A percentile compares a stretch with the other conserved stretches of the same genome.
Evolutionary conservation across 2,888 invertebrate species (phyloP).

Genomic region (Rapana venosa): DNA sequence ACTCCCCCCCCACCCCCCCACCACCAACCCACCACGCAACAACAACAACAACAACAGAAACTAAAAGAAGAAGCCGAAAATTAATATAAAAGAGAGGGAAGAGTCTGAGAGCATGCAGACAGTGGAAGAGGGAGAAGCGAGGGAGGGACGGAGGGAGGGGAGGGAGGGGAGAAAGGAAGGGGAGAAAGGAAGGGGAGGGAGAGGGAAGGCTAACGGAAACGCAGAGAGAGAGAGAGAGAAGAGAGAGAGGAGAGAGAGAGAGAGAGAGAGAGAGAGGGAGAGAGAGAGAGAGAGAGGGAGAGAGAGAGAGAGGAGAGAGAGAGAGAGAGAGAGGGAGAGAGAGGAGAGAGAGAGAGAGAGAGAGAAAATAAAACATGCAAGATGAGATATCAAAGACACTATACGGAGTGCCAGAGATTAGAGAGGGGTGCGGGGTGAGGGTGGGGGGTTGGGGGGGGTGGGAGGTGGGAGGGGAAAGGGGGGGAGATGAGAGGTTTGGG

Average conservation of each 20-base stretch:
- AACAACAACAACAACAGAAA: too few species aligned
- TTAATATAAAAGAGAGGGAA: too few species aligned
- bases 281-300: not conserved
- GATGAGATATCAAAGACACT: too few species aligned
- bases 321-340: not conserved
- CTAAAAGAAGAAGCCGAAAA: too few species aligned
- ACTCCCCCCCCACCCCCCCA: too few species aligned
- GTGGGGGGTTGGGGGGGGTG: not conserved
- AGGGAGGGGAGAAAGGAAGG: too few species aligned
- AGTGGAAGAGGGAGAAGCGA: too few species aligned
- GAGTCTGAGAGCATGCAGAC: too few species aligned
- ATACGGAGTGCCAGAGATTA: too few species aligned
- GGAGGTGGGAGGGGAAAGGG: not conserved
- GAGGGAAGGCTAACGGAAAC: not conserved
- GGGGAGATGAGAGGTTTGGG: not conserved
- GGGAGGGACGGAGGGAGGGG: too few species aligned
- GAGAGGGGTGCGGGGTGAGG: too few species aligned
- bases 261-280: not conserved
- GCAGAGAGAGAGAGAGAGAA: not conserved
- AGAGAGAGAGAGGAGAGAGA: not conserved
- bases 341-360: not conserved
- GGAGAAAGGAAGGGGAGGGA: not conserved
- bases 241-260: not conserved
- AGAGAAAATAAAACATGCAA: not conserved
- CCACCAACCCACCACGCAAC: too few species aligned